Percentiles rank a stretch among this genome's conserved stretches.
Evolutionary conservation across 2,113 vertebrate genomes (phyloP).

Genomic region (Stigmatopora nigra): DNA sequence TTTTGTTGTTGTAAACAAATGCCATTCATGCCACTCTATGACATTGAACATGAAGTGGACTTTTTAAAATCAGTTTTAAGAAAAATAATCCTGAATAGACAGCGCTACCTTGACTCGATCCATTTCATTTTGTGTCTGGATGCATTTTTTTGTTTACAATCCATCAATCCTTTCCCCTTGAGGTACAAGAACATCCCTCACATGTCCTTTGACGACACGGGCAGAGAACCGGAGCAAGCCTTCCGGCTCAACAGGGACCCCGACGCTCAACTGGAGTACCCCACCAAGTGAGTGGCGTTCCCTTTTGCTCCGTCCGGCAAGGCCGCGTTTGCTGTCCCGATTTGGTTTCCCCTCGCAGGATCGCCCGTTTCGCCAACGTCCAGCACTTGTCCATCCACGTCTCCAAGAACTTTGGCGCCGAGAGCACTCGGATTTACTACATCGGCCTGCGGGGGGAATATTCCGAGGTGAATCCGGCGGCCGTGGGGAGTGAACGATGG

Average conservation of each 20-base stretch:
- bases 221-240: conserved; percentile 85
- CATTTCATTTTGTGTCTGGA: no score
- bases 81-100: no score
- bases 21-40: no score
- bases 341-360: conserved; percentile 61
- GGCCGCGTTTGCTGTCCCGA: neutral
- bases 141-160: neutral
- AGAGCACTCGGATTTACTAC: conserved; percentile 86
- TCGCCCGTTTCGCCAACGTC: conserved; percentile 88
- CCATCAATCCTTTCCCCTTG: neutral
- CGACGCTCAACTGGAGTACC: conserved; percentile 84
- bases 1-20: no score
- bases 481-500: no score
- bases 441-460: conserved; percentile 92
- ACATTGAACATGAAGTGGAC: no score
- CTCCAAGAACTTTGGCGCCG: conserved; percentile 88
- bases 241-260: conserved; percentile 88
- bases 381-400: conserved; percentile 91
- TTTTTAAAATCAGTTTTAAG: no score
- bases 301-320: neutral
- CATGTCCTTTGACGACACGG: conserved; percentile 92
- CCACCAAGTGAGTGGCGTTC: conserved; percentile 79
- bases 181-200: conserved; percentile 96
- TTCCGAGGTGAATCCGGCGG: conserved; percentile 66
- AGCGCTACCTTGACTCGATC: no score